A percentile compares a stretch with the other conserved stretches of the same genome.
These are phyloP conservation scores for Lymantria dispar DNA, from an alignment of 2,888 invertebrate genomes.

Conservation along the genomic window DNA sequence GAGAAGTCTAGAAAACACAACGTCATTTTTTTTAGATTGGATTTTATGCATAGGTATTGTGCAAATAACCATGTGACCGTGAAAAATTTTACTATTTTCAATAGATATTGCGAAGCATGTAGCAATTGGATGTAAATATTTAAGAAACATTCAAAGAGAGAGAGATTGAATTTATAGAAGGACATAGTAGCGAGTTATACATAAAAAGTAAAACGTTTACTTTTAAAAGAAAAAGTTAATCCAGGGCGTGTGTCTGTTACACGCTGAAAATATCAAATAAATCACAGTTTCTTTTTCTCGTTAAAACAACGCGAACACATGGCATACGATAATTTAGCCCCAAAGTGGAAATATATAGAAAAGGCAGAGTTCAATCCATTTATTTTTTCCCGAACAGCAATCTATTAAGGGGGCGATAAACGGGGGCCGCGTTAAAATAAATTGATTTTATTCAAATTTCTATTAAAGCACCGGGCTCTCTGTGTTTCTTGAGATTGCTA, in stretches of 20 bases:
- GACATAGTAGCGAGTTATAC: too few species aligned
- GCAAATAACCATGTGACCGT: too few species aligned
- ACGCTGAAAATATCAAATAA: constrained; percentile 3
- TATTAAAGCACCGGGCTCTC: constrained; percentile 65
- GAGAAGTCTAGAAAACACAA: too few species aligned
- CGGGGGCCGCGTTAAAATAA: constrained; percentile 72
- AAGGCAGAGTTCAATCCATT: constrained; percentile 48
- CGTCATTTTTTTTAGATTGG: too few species aligned
- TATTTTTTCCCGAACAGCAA: constrained; percentile 60
- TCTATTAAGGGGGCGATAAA: constrained; percentile 75
- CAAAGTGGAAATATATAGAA: constrained; percentile 25
- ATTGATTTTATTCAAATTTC: constrained; percentile 82
- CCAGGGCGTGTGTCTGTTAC: neutral
- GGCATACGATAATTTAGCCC: constrained; percentile 18
- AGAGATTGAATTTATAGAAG: too few species aligned
- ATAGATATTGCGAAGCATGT: too few species aligned
- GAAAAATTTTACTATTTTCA: too few species aligned
- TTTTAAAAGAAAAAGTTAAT: too few species aligned
- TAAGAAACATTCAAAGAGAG: too few species aligned
- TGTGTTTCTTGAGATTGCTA: constrained; percentile 73
- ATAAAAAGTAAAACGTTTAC: too few species aligned
- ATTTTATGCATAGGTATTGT: too few species aligned
- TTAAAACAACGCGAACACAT: constrained; percentile 15
- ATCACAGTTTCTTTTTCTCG: constrained; percentile 10
- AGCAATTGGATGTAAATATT: too few species aligned